Evolutionary conservation across 2,797 vertebrate species (phyloP), one percentile per base, ranked within the genome.

Genomic region (Danio aesculapii): DNA sequence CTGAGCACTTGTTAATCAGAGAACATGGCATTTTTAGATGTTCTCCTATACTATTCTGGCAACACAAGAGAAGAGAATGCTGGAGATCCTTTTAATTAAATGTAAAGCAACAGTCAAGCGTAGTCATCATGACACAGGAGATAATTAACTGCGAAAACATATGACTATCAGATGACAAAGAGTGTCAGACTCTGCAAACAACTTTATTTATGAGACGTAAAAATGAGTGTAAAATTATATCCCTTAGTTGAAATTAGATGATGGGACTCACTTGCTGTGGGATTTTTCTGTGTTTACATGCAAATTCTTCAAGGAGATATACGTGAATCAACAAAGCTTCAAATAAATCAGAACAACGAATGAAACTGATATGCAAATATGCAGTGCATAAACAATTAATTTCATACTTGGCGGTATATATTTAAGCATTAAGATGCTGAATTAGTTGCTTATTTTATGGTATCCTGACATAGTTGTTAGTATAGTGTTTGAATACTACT

Each of bases 61-160:
- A 78, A 81, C 83, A 75, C 87, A 83, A 87, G n/a, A 76, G 8
- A 19, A 47, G 73, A 57, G 12, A 52, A 49, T 19, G 55, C 83
- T 82, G 68, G 64, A 82, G 85, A 78, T 49, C 39, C 64, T 83
- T 75, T 85, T 89, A 90, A 91, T 91, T 91, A 91, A 90, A 75
- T 81, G 85, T 82, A 62, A 41, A 86, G 86, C 79, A 88, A 84
- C 84, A 88, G 85, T 75, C 68, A 14, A 76, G 44, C 55, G 83
- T 86, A 91, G 90, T 89, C 88, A 90, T 92, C 88, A 92, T 82
- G 77, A 86, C 81, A 88, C 52, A 85, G 70, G 70, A 89, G 90
- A 91, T 92, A 90, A 93, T 91, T 91, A 85, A 86, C 86, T 91
- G 89, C 86, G 88, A 91, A 90, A 92, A 90, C 87, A 91, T 30